Evolutionary conservation across 2,888 invertebrate species (phyloP), one percentile per base, ranked within the genome.

Genomic region (Leistus spinibarbis): DNA sequence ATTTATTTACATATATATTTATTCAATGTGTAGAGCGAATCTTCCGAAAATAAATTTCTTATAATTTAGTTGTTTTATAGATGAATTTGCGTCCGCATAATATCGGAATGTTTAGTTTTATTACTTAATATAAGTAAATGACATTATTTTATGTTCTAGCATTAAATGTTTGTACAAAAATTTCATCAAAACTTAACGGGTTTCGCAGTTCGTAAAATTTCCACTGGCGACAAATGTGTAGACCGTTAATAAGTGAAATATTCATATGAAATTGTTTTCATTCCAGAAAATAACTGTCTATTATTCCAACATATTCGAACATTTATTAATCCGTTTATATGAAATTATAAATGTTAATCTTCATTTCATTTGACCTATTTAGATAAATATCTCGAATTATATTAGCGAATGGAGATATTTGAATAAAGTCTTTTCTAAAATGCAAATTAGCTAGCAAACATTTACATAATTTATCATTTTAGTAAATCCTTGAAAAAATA

Each of bases 121-220:
- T 57, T 57, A 57, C 57, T 19, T 19, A 57, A 57, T 57, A 19
- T 57, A 57, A 57, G 57, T 7, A 57, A 57, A 57, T 20, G 57
- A 57, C 57, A 19, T 20, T 17, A 57, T 17, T 57, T 57, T 57
- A 57, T 57, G 13, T 7, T 20, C n/a, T 13, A 19, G 17, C 20
- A 57, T 57, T 57, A n/a, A 57, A 57, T 57, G 17, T 57, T 57
- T 19, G 17, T 10, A 40, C 40, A 40, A 40, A 57, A 57, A 19
- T 20, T 57, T 57, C 20, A 20, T 20, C 57, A 40, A 40, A 57
- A 57, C 17, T 57, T 57, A 20, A 57, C 57, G 57, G 57, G 17
- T 9, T 53, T 57, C 57, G 57, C 20, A 57, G 20, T 57, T 57
- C 57, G 17, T 19, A 57, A 57, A 57, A 57, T 57, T 57, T 3